Evolutionary conservation across 2,113 vertebrate species (phyloP), one percentile per base, ranked within the genome.

Genomic region (Fulmarus glacialis): DNA sequence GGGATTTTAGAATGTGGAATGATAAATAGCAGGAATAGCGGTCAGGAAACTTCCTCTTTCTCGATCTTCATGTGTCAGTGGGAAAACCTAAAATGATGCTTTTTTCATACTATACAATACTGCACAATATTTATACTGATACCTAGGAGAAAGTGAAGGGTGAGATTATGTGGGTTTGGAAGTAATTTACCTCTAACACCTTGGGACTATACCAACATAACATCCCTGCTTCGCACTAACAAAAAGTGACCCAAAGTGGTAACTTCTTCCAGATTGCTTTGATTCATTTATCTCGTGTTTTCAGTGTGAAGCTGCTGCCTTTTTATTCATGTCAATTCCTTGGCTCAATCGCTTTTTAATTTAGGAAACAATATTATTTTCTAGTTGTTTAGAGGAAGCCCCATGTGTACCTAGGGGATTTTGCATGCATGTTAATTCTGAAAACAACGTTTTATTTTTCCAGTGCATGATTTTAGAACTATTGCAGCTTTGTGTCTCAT

Each of bases 271-370:
- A 58, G 22, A 26, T 42, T 56, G 13, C 43, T 90, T 88, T n/a
- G 38, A 3, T 42, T 74, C 16, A 12, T 58, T 89, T 92, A 12
- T 68, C 20, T 62, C 9, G 0, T 30, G 14, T 70, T 88, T 88
- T 89, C 62, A 42, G 15, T 27, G 10, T 81, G 71, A 78, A 83
- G 29, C 36, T 78, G 42, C 38, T 90, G 15, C 45, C 71, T 89
- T 92, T 95, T 80, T 62, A 79, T 70, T 93, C 20, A 23, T 73
- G 40, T 24, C 47, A 79, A 23, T 70, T 94, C 68, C 38, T 91
- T 83, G 45, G 13, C 81, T 92, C 43, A 16, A 71, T 86, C 34
- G 34, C 43, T 64, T 93, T 72, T 82, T 82, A 80, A 85, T 90
- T 86, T 90, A 36, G 48, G 36, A 85, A 88, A 56, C 30, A n/a